These are phyloP conservation scores for Cettia cetti DNA, from an alignment of 2,113 vertebrate species.

Conservation along the genomic window DNA sequence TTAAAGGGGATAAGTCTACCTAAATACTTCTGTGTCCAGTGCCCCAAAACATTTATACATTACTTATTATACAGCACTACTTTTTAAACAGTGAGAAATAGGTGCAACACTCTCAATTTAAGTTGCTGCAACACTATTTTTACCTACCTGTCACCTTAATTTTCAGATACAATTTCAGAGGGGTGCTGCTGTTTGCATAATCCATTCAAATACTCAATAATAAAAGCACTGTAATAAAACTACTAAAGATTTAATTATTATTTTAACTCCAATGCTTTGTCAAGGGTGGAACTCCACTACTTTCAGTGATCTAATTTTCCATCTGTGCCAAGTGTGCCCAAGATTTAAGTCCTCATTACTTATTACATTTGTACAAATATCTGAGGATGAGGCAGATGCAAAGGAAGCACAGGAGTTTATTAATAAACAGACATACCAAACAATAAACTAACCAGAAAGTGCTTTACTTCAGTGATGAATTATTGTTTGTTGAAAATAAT, in stretches of 20 bases:
- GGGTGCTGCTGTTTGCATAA: background rate
- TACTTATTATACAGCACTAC: background rate
- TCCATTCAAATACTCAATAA: background rate
- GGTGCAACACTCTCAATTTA: background rate
- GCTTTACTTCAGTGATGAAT: background rate
- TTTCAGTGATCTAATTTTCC: background rate
- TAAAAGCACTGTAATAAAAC: background rate
- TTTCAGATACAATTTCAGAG: background rate
- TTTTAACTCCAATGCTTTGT: background rate
- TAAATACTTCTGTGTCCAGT: background rate
- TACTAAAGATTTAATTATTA: background rate
- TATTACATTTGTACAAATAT: background rate
- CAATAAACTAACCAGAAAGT: background rate
- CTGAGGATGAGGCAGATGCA: background rate
- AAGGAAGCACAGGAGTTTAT: background rate
- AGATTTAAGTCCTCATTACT: background rate
- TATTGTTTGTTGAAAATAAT: background rate
- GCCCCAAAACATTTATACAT: background rate
- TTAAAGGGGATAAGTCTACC: background rate
- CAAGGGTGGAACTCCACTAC: background rate
- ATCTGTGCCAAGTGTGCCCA: background rate
- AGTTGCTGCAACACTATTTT: background rate
- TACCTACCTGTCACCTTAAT: background rate
- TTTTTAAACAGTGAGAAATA: background rate
- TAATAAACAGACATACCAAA: background rate